Evolutionary conservation across 64 coral and sea anemone species (phyloP).

Genomic region (Porites lutea): DNA sequence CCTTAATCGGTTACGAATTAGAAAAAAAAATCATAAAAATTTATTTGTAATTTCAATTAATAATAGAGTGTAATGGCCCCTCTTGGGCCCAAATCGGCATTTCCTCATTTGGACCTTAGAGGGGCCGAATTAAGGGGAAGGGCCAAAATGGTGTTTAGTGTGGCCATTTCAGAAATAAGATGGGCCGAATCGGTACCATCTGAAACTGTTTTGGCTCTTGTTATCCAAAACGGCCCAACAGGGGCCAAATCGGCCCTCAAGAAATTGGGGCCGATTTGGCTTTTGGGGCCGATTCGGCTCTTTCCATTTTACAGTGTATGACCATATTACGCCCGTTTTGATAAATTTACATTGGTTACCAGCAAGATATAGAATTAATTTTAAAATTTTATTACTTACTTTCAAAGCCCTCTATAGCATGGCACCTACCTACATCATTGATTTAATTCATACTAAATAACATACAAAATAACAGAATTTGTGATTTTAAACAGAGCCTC

Average conservation of each 20-base stretch:
- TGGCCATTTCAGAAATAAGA: slow-evolving; percentile 57
- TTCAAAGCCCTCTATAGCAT: too few relatives aligned
- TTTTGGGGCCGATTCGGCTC: slow-evolving; percentile 65
- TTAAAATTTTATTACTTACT: too few relatives aligned
- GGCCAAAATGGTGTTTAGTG: slow-evolving; percentile 59
- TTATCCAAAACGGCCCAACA: slow-evolving; percentile 52
- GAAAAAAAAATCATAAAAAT: not conserved
- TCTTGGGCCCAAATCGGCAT: slow-evolving; percentile 29
- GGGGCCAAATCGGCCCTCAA: slow-evolving; percentile 62
- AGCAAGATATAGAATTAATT: too few relatives aligned
- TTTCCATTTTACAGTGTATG: slow-evolving; percentile 61
- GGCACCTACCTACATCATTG: too few relatives aligned
- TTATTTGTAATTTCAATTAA: not conserved
- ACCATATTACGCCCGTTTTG: too few relatives aligned
- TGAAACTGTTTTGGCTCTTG: slow-evolving; percentile 29
- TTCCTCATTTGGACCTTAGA: slow-evolving; percentile 18
- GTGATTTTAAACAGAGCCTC: too few relatives aligned
- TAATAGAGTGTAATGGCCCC: not conserved
- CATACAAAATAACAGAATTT: too few relatives aligned
- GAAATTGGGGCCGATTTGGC: slow-evolving; percentile 81
- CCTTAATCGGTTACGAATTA: too few relatives aligned
- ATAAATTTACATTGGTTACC: too few relatives aligned
- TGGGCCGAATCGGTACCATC: slow-evolving; percentile 65
- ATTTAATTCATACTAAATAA: too few relatives aligned
- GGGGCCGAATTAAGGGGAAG: slow-evolving; percentile 68